Percentiles rank a stretch among this genome's conserved stretches.
Evolutionary conservation across 2,888 invertebrate genomes (phyloP).

Genomic region (Stenolophus ochropezus): DNA sequence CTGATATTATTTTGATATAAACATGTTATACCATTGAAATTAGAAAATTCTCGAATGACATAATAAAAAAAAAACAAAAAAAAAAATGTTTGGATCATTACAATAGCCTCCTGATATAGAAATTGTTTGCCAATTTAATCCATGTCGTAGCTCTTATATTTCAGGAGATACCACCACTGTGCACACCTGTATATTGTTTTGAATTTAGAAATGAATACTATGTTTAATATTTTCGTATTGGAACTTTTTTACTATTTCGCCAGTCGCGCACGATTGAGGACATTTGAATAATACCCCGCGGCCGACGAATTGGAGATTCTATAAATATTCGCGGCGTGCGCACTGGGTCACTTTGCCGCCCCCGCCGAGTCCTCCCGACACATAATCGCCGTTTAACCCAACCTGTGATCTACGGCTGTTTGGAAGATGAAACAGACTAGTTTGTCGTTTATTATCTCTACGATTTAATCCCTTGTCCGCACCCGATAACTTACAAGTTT

Average conservation of each 20-base stretch:
- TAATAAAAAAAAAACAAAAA: too few species aligned
- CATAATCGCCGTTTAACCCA: constrained; percentile 56
- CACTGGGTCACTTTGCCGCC: constrained; percentile 36
- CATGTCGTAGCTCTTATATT: too few species aligned
- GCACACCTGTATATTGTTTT: too few species aligned
- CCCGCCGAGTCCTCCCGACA: background rate
- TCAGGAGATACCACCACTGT: too few species aligned
- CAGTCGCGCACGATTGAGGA: constrained; percentile 41
- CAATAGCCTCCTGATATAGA: too few species aligned
- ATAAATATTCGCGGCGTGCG: constrained; percentile 54
- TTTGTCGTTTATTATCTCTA: constrained; percentile 52
- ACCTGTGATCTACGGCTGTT: constrained; percentile 47
- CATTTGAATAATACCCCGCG: constrained; percentile 45
- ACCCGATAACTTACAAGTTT: background rate
- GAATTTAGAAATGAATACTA: too few species aligned
- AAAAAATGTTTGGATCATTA: too few species aligned
- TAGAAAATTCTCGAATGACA: too few species aligned
- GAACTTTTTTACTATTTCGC: background rate
- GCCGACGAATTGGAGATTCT: constrained; percentile 20
- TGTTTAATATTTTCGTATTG: background rate
- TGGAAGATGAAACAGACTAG: constrained; percentile 48
- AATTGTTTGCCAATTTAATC: too few species aligned
- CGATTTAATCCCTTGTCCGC: constrained; percentile 27
- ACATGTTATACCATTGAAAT: too few species aligned
- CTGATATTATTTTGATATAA: too few species aligned